Evolutionary conservation across 2,113 vertebrate genomes (phyloP).

Genomic region (Talpa occidentalis): DNA sequence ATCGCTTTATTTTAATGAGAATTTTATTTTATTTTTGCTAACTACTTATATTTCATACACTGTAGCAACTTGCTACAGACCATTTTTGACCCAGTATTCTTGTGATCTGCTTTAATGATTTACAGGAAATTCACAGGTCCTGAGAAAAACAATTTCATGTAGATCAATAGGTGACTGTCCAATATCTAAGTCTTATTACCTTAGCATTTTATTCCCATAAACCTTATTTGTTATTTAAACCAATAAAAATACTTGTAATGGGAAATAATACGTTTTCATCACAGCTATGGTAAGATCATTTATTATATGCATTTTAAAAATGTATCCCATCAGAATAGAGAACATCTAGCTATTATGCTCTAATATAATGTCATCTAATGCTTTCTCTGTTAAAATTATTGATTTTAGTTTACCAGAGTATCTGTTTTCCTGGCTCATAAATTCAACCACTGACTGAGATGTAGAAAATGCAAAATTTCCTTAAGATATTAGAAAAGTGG

Average conservation of each 20-base stretch:
- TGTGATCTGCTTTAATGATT: constrained; percentile 25
- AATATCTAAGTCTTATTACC: not conserved
- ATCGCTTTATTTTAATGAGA: constrained; percentile 5
- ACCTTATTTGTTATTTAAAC: constrained; percentile 42
- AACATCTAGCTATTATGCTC: not conserved
- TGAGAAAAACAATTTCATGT: not conserved
- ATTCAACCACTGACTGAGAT: constrained; percentile 45
- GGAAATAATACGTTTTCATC: not conserved
- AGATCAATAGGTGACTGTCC: not conserved
- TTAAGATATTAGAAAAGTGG: constrained; percentile 11
- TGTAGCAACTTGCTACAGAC: not conserved
- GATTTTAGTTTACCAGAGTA: constrained; percentile 41
- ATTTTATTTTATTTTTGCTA: constrained; percentile 47
- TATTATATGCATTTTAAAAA: constrained; percentile 7
- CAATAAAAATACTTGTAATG: not conserved
- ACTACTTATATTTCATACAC: constrained; percentile 18
- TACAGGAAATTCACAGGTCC: not conserved
- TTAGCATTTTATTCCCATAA: constrained; percentile 32
- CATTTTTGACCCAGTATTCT: not conserved
- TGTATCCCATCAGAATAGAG: not conserved
- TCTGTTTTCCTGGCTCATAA: constrained; percentile 34
- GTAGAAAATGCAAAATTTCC: constrained; percentile 37
- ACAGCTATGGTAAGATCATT: not conserved
- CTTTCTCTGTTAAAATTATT: constrained; percentile 53
- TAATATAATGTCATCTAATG: not conserved